Conservation (phyloP, 2,797 vertebrate species). For the Ataeniobius toweri region DNA sequence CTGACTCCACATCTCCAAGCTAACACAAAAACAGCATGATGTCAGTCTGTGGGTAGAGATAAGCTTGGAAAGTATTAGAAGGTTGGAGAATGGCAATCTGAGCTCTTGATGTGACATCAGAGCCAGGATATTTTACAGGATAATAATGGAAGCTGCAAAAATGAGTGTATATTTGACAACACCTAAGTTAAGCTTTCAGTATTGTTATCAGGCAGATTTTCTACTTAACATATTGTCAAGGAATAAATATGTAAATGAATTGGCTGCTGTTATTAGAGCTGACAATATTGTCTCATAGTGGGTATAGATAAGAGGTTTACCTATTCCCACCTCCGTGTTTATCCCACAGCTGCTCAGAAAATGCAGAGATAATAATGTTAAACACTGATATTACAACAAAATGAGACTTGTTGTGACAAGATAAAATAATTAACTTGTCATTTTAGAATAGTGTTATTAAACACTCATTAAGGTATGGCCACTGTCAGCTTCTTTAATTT, state of each 20-base stretch:
- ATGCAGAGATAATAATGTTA: conserved; percentile 7
- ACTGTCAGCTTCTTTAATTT: background rate
- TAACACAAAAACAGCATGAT: background rate
- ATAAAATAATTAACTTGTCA: background rate
- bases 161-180: background rate
- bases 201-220: background rate
- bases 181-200: background rate
- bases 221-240: background rate
- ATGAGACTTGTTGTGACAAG: background rate
- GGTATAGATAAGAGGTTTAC: background rate
- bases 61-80: background rate
- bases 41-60: background rate
- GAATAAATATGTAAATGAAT: conserved; percentile 1
- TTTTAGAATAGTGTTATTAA: background rate
- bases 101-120: background rate
- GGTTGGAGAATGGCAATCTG: background rate
- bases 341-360: conserved; percentile 15
- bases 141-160: background rate
- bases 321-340: background rate
- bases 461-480: background rate
- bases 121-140: background rate
- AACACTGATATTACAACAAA: background rate
- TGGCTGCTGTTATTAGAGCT: background rate
- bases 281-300: background rate
- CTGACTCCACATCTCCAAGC: background rate